A percentile compares a stretch with the other conserved stretches of the same genome.
Evolutionary conservation across 1,140 invertebrate species (phyloP).

Genomic region (Ectropis grisescens): DNA sequence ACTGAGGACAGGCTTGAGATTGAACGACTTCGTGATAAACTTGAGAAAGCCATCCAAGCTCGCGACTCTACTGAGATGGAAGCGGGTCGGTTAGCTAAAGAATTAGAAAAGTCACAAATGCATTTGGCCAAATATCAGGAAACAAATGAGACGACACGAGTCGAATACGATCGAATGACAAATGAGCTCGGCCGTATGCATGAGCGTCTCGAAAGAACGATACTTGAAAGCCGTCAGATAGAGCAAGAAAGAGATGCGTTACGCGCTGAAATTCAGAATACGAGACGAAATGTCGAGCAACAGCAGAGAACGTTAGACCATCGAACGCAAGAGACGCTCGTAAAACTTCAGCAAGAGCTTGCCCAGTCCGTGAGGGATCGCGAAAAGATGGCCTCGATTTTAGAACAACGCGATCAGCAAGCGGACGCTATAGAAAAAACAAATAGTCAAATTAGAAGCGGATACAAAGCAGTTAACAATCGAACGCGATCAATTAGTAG

Average conservation of each 20-base stretch:
- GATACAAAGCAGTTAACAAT: constrained; percentile 88
- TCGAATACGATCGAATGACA: constrained; percentile 86
- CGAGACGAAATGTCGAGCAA: constrained; percentile 75
- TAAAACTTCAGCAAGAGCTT: constrained; percentile 78
- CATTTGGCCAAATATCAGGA: constrained; percentile 86
- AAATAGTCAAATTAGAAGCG: constrained; percentile 84
- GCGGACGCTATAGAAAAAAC: constrained; percentile 86
- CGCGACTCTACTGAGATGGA: constrained; percentile 87
- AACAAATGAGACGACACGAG: constrained; percentile 81
- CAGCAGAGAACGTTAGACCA: constrained; percentile 74
- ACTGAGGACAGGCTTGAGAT: constrained; percentile 78
- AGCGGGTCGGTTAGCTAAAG: constrained; percentile 85
- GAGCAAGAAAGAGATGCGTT: constrained; percentile 80
- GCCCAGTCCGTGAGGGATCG: constrained; percentile 78
- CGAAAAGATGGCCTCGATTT: constrained; percentile 79
- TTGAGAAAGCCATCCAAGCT: constrained; percentile 86
- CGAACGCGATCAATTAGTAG: constrained; percentile 88
- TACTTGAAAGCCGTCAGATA: constrained; percentile 74
- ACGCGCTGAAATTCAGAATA: constrained; percentile 77
- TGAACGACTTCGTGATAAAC: constrained; percentile 85
- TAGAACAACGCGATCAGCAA: constrained; percentile 82
- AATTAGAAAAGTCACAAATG: constrained; percentile 88
- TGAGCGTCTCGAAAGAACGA: constrained; percentile 80
- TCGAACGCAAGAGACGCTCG: constrained; percentile 75
- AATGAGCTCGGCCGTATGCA: constrained; percentile 84